Base-by-base conservation (phyloP, 2,113 vertebrate species). In the Delphinapterus leucas region DNA sequence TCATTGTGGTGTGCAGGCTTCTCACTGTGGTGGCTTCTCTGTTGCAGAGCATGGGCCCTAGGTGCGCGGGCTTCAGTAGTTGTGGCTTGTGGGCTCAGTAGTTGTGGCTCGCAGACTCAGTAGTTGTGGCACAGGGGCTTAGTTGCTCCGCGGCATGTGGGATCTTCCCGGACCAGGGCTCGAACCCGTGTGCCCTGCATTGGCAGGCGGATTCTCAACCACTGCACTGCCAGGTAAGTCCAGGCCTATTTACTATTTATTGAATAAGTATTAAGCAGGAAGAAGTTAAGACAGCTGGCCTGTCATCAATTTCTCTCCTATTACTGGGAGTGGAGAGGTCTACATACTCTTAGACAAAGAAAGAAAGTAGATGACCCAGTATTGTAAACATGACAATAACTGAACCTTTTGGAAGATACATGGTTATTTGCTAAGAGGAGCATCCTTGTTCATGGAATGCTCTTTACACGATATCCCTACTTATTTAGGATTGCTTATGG, bases 1-100 rank as follows among this genome's bases (percentile, higher is more conserved):
- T 53, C 53, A 53, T 53, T 53, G 15, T 53, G 53, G 5, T 53
- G 53, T 6, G 15, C 17, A 17, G 53, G 15, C 53, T 53, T 53
- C 53, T 18, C 5, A 53, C 53, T 53, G 53, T 5, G 5, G 53
- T 53, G 53, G 53, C 53, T 53, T 53, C 53, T 53, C 53, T 53
- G 53, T 53, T 53, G 53, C 5, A 0, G 53, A 53, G 53, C 53
- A 53, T 18, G 53, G 53, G 5, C 53, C 17, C 15, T 53, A 53
- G 15, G 53, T 1, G 0, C 5, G 0, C 0, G 53, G 53, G 53
- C 53, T 53, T 53, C 53, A 6, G 53, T 15, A 53, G 17, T 15
- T 53, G 53, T 53, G 53, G 6, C 5, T 6, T 0, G 53, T 18
- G 53, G 53, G 15, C 53, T 53, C 5, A 5, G 53, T 53, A 53